phyloP scores from a whole-genome alignment of 2,888 invertebrate species.

The Agrotis exclamationis region DNA sequence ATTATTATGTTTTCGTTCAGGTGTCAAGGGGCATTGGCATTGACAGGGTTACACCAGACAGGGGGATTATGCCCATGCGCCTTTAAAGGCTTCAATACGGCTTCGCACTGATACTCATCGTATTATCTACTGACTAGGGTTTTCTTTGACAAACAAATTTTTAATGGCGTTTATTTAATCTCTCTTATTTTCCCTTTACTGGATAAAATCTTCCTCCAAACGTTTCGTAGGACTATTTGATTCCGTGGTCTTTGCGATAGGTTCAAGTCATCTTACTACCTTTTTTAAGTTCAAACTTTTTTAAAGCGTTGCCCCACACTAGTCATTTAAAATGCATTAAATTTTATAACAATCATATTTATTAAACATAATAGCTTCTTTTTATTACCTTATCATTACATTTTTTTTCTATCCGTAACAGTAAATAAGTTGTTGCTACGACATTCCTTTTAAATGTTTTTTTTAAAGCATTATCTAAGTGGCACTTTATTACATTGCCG shows the following conservation, averaged over 20 bases:
- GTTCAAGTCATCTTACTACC: not conserved
- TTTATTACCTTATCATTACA: constrained; percentile 19
- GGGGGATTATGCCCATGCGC: constrained; percentile 67
- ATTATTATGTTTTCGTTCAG: constrained; percentile 57
- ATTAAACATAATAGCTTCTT: constrained; percentile 7
- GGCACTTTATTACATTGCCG: constrained; percentile 67
- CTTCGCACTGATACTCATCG: constrained; percentile 62
- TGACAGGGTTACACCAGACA: constrained; percentile 61
- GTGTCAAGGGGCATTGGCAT: constrained; percentile 53
- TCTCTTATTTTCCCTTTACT: no score
- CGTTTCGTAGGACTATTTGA: not conserved
- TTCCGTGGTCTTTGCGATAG: not conserved
- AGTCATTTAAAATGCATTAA: not conserved
- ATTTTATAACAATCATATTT: constrained; percentile 2
- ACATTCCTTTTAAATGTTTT: constrained; percentile 58
- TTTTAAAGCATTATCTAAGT: constrained; percentile 65
- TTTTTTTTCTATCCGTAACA: constrained; percentile 47
- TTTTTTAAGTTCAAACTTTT: no score
- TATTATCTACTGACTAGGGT: constrained; percentile 21
- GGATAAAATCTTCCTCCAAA: not conserved
- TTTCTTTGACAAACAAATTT: constrained; percentile 1
- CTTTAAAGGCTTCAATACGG: constrained; percentile 68
- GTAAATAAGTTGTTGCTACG: constrained; percentile 45
- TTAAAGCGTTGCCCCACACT: no score
- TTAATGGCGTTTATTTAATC: not conserved